Evolutionary conservation across 2,888 invertebrate species (phyloP), one percentile per base, ranked within the genome.

Genomic region (Willowsia nigromaculata): DNA sequence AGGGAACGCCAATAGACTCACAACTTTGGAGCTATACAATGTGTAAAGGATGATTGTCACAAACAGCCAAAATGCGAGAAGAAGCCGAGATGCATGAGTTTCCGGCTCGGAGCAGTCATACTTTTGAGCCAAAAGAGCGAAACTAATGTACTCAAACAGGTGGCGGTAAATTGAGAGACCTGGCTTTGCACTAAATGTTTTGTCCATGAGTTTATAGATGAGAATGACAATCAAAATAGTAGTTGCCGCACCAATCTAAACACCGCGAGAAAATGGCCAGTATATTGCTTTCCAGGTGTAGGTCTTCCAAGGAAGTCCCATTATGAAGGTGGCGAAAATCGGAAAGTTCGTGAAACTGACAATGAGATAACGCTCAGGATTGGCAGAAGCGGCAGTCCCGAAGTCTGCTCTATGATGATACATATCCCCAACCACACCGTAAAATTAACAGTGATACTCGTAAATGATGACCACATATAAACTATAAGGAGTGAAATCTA

Each of bases 281-380:
- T 71, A 84, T 9, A 89, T 40, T 11, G 89, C 85, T 80, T 78
- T 80, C 89, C 84, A 89, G 0, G 85, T 30, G 33, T 85, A 89
- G 22, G 85, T 50, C 1, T 15, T 68, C 1, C 59, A 18, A 0
- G 89, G 89, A 22, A 22, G 68, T 0, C 85, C 85, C 85, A 89
- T 89, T 71, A 89, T 89, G 59, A 82, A 89, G n/a, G 82, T 82
- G 0, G 86, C 85, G 56, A 43, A 89, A 47, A 68, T 37, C 11
- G 68, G 47, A 13, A 82, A 82, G 40, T 84, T 47, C 3, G 33
- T 78, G 27, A 78, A 78, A 15, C 33, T 47, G 0, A 78, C 53
- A 1, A 50, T 0, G 4, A 37, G n/a, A 22, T 71, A 47, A 3
- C 84, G 62, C n/a, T 68, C 50, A 0, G 47, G 71, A 37, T 84